These are phyloP conservation scores for Meteorus sp. DNA, from an alignment of 1,140 invertebrate species.

Conservation along the genomic window DNA sequence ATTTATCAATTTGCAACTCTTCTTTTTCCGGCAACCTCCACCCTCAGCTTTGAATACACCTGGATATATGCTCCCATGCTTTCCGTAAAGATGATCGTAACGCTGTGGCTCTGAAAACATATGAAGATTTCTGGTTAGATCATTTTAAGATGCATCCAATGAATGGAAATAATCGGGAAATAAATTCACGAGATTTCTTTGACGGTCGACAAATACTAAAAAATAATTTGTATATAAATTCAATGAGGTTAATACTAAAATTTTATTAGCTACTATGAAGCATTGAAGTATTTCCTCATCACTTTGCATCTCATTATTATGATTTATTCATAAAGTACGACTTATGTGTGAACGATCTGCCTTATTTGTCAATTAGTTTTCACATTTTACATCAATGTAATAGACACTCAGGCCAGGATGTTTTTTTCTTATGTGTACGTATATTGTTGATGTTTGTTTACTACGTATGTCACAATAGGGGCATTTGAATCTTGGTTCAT, in stretches of 20 bases:
- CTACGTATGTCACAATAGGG: conserved; percentile 73
- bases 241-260: no score
- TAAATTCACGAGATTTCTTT: no score
- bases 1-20: conserved; percentile 42
- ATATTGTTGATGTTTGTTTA: conserved; percentile 81
- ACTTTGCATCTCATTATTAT: no score
- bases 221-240: no score
- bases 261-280: no score
- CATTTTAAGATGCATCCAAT: not conserved
- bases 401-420: conserved; percentile 36
- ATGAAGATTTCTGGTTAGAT: conserved; percentile 14
- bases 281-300: no score
- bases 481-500: conserved; percentile 77
- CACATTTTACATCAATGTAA: conserved; percentile 34
- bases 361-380: no score
- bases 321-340: no score
- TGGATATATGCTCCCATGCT: conserved; percentile 22
- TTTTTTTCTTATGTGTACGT: conserved; percentile 63
- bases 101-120: conserved; percentile 37
- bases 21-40: not conserved
- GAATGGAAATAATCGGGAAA: no score
- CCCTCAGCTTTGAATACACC: conserved; percentile 19
- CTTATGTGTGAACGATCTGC: no score
- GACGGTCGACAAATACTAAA: no score
- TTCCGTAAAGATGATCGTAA: conserved; percentile 27